These are phyloP conservation scores for Morus bassanus DNA, from an alignment of 2,797 vertebrate species.

Conservation along the genomic window DNA sequence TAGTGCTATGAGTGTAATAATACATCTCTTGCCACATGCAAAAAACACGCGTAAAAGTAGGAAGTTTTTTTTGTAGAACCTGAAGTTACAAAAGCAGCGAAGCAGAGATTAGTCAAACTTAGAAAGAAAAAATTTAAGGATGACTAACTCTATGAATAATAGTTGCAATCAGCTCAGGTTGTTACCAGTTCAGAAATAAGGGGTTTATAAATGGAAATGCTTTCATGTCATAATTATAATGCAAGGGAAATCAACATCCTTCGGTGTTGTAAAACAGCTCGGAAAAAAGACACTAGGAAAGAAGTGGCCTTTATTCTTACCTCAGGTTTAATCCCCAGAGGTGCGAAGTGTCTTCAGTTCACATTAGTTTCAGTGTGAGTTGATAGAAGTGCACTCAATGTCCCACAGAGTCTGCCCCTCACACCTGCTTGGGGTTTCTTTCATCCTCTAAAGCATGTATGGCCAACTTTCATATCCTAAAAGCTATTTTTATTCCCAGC, in stretches of 20 bases:
- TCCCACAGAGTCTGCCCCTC: neutral
- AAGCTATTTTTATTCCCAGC: neutral
- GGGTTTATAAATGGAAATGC: neutral
- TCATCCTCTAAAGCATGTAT: neutral
- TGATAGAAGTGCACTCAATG: neutral
- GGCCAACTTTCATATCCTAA: neutral
- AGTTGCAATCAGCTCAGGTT: neutral
- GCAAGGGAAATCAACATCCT: neutral
- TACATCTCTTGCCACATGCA: neutral
- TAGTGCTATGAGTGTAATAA: neutral
- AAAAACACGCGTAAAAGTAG: neutral
- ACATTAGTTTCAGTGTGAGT: neutral
- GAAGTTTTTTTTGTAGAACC: neutral
- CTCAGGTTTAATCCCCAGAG: neutral
- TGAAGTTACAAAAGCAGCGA: neutral
- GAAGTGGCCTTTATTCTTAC: neutral
- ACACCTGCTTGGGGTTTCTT: neutral
- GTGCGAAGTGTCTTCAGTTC: neutral
- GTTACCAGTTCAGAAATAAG: neutral
- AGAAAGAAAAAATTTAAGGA: neutral
- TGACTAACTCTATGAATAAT: neutral
- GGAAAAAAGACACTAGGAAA: neutral
- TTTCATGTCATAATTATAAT: neutral
- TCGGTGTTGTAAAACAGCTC: neutral
- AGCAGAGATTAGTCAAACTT: neutral